Base-by-base conservation (phyloP, 2,113 vertebrate genomes). In the Podiceps cristatus region DNA sequence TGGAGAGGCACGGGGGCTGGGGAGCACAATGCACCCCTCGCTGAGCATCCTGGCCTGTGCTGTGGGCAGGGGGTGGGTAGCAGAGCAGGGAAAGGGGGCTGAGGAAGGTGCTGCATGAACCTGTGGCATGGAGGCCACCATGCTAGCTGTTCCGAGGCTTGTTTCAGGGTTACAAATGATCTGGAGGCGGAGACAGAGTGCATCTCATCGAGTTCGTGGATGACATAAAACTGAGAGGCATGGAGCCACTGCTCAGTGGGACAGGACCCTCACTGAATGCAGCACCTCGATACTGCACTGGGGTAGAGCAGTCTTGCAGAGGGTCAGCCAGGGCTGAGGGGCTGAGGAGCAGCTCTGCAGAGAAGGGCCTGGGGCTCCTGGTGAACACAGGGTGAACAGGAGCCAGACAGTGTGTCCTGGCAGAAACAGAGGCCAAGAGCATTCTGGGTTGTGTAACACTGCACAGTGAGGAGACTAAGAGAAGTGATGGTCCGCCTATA, bases 391-490 rank as follows among this genome's bases (percentile, higher is more conserved):
- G 47, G 42, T 7, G 44, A 86, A 47, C 40, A 45, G 67, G 18
- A 90, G 69, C 71, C 63, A 88, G 68, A 2, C 60, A 15, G 29
- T 0, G 18, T 10, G 55, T 49, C 37, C 76, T 10, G 76, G 59
- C 50, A 91, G 83, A 13, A 64, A 64, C 28, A 35, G 47, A 63
- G 44, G 52, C 24, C 60, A 52, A 63, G 24, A 67, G 52, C 47
- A 44, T 13, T 69, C 69, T 55, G 68, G 23, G 87, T 60, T 94
- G 77, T 75, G 74, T 52, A 78, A 96, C 91, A 95, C 33, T 33
- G 91, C 93, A 94, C 87, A 10, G 55, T 55, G 73, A 93, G 77
- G 86, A 93, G 27, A 60, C 5, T 3, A 2, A 10, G 69, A 67
- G 89, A 94, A 96, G 7, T 47, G 86, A 84, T 37, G 29, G 5